Conservation (phyloP, 2,113 vertebrate species). For the Fulmarus glacialis region DNA sequence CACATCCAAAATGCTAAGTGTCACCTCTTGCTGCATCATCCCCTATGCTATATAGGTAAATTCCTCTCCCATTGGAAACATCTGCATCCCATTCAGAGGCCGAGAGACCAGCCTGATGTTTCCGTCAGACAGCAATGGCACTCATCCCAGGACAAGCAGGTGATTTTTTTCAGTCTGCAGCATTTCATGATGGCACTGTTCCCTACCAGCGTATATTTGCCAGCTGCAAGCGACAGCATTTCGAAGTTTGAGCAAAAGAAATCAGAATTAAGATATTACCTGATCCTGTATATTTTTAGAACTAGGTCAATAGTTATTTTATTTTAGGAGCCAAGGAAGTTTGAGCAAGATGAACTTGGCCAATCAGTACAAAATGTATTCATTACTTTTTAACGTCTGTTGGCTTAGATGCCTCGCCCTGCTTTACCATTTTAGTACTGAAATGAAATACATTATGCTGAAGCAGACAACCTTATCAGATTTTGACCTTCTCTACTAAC, state of each 20-base stretch:
- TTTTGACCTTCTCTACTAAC: neutral
- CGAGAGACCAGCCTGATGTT: neutral
- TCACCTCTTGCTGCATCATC: neutral
- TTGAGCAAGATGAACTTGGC: neutral
- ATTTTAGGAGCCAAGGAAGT: neutral
- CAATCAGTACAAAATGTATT: neutral
- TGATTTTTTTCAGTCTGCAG: constrained; percentile 15
- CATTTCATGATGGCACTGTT: neutral
- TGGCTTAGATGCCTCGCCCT: neutral
- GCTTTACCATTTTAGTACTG: neutral
- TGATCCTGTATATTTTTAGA: constrained; percentile 36
- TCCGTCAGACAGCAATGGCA: neutral
- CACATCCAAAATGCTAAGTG: neutral
- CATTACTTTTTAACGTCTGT: neutral
- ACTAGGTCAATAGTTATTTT: neutral
- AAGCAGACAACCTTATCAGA: neutral
- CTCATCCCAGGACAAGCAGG: constrained; percentile 23
- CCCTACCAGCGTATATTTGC: neutral
- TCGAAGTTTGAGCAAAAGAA: constrained; percentile 5
- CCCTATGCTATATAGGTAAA: neutral
- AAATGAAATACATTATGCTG: neutral
- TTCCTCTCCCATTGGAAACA: neutral
- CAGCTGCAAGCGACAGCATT: neutral
- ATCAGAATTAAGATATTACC: constrained; percentile 36
- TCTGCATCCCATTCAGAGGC: neutral